phyloP scores from a whole-genome alignment of 1,140 invertebrate species.

The Melipona quadrifasciata region DNA sequence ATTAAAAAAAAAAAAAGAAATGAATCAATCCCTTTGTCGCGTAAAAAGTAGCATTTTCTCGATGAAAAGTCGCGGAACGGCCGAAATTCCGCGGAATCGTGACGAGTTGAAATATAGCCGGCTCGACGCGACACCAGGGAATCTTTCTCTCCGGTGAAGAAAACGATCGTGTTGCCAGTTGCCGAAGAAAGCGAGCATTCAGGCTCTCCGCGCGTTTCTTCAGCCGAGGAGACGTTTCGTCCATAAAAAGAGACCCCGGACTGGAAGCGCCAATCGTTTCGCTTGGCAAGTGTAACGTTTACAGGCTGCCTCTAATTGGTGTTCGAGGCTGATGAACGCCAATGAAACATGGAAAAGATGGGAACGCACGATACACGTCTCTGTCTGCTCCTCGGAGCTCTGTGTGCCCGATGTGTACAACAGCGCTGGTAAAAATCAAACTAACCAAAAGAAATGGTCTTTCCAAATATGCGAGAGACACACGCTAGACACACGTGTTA shows the following conservation, averaged over 20 bases:
- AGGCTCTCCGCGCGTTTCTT: slow-evolving; percentile 61
- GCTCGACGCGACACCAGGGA: slow-evolving; percentile 58
- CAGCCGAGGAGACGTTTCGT: slow-evolving; percentile 63
- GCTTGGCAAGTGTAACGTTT: slow-evolving; percentile 67
- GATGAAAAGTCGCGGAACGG: neutral
- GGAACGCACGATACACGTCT: slow-evolving; percentile 33
- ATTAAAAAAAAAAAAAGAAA: neutral
- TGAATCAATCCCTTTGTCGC: too few relatives aligned
- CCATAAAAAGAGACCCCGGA: slow-evolving; percentile 60
- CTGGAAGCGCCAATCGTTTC: slow-evolving; percentile 67
- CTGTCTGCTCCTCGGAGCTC: neutral
- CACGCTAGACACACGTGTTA: neutral
- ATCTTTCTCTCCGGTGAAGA: slow-evolving; percentile 32
- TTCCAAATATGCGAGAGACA: neutral
- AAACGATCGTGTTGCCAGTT: slow-evolving; percentile 65
- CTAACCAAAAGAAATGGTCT: neutral
- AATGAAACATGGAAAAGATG: slow-evolving; percentile 58
- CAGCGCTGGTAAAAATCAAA: neutral
- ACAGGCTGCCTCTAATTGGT: slow-evolving; percentile 65
- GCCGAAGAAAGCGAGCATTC: slow-evolving; percentile 67
- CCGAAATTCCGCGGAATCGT: slow-evolving; percentile 39
- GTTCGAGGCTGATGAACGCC: slow-evolving; percentile 66
- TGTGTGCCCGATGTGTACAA: neutral
- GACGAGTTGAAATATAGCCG: slow-evolving; percentile 59
- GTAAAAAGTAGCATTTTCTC: neutral